Percentiles rank a stretch among this genome's conserved stretches.
These are phyloP conservation scores for Callaeas wilsoni DNA, from an alignment of 2,113 vertebrate species.

Conservation along the genomic window DNA sequence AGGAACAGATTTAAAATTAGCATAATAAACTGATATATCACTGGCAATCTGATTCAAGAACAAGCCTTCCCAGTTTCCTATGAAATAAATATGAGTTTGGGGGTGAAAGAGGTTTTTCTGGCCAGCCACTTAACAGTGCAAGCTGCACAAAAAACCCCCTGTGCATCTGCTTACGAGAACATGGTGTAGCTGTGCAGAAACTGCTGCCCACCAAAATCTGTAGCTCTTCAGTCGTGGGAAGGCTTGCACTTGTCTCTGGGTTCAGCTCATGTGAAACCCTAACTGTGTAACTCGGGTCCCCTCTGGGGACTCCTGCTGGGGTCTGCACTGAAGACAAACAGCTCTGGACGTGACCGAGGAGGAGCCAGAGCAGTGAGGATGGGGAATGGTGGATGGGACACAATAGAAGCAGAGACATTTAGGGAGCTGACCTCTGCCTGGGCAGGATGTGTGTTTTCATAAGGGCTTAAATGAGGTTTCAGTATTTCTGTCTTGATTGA, in stretches of 20 bases:
- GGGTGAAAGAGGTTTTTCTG: neutral
- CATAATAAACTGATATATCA: neutral
- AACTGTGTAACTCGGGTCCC: neutral
- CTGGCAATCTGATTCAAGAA: neutral
- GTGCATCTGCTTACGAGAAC: neutral
- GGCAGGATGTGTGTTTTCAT: neutral
- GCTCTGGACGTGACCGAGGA: neutral
- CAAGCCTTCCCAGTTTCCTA: neutral
- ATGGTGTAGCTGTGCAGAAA: neutral
- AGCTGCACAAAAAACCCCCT: neutral
- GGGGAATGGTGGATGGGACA: neutral
- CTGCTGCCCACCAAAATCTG: neutral
- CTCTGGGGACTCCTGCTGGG: neutral
- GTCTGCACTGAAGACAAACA: neutral
- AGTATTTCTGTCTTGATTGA: neutral
- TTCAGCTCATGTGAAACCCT: neutral
- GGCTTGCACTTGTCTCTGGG: neutral
- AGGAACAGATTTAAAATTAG: rapidly evolving
- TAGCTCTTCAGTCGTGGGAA: neutral
- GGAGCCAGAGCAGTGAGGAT: neutral
- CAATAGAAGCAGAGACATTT: neutral
- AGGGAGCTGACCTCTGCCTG: neutral
- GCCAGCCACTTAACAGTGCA: neutral
- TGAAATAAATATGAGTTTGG: neutral
- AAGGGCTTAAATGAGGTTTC: neutral